Base-by-base conservation (phyloP, 2,797 vertebrate species). In the Gallinago solitaria region DNA sequence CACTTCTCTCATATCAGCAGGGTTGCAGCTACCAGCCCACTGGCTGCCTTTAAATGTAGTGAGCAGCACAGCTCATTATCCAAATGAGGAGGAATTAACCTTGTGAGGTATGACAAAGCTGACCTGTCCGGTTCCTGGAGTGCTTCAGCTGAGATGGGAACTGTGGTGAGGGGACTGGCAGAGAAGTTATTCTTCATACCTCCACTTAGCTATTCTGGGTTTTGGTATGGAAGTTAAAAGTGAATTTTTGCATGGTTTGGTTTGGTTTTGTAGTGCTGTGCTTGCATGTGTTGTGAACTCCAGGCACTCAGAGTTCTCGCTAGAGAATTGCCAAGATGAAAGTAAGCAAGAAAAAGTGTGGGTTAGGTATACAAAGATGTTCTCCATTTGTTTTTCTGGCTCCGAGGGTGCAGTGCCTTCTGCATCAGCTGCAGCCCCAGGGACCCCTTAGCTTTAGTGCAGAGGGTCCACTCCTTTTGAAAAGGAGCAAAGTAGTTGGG, bases 101-200 rank as follows among this genome's bases (percentile, higher is more conserved):
- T 74, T 3, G 0, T 53, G 47, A 83, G 15, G 16, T 45, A 32
- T 43, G 60, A 57, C 24, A 57, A 37, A 86, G 51, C n/a, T 1
- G 13, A 94, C 45, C 78, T 93, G 87, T 90, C 83, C 63, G 71
- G 12, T 89, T 89, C 70, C 86, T 93, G 77, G 64, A 89, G 88
- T 82, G 73, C 19, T 84, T 13, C 45, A 74, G 27, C 45, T 68
- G 51, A 74, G 83, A 25, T 8, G 19, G 2, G 33, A 88, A 18
- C 48, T 67, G 27, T 65, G 4, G 39, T 41, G 17, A 61, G 23
- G 6, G 35, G 47, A 9, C 48, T 81, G 59, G 2, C 47, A 39
- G 28, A 21, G 35, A 53, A 63, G 43, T 13, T 57, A 4, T 51
- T 74, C 23, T 57, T 68, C 18, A 5, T 82, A 43, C 13, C n/a